These are phyloP conservation scores for Syrrhaptes paradoxus DNA, from an alignment of 2,113 vertebrate genomes.

Conservation along the genomic window DNA sequence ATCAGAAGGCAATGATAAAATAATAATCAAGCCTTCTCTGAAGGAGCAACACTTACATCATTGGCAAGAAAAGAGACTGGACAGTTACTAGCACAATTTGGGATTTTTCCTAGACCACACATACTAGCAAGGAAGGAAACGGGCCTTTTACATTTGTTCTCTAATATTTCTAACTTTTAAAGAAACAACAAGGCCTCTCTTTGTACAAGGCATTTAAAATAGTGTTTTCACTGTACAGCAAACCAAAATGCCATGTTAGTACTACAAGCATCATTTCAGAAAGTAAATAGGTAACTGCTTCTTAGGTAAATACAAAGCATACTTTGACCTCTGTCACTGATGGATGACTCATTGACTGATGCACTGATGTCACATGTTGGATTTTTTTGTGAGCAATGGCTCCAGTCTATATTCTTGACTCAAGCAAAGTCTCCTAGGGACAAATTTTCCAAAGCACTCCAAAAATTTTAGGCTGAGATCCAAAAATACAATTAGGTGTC, in stretches of 20 bases:
- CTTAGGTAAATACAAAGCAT: slow-evolving; percentile 42
- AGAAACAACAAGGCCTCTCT: slow-evolving; percentile 1
- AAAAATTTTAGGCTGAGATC: slow-evolving; percentile 34
- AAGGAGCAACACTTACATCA: background rate
- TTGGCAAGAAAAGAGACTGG: background rate
- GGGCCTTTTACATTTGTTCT: background rate
- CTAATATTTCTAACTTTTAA: background rate
- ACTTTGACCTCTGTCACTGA: slow-evolving; percentile 39
- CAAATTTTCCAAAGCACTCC: background rate
- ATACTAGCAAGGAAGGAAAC: slow-evolving; percentile 1
- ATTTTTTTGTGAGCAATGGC: background rate
- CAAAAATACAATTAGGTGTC: slow-evolving; percentile 11
- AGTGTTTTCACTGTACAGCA: background rate
- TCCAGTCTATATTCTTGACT: background rate
- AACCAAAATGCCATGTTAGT: slow-evolving; percentile 26
- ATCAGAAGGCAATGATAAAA: background rate
- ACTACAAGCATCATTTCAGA: slow-evolving; percentile 20
- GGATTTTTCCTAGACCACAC: slow-evolving; percentile 20
- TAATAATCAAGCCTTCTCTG: background rate
- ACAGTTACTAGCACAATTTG: background rate
- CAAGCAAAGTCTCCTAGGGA: slow-evolving; percentile 11
- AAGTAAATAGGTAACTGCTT: slow-evolving; percentile 51
- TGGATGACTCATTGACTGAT: slow-evolving; percentile 44
- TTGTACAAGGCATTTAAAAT: background rate
- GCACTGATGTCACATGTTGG: background rate